Conservation (phyloP, 2,888 invertebrate genomes). For the Ormyrus labotus region DNA sequence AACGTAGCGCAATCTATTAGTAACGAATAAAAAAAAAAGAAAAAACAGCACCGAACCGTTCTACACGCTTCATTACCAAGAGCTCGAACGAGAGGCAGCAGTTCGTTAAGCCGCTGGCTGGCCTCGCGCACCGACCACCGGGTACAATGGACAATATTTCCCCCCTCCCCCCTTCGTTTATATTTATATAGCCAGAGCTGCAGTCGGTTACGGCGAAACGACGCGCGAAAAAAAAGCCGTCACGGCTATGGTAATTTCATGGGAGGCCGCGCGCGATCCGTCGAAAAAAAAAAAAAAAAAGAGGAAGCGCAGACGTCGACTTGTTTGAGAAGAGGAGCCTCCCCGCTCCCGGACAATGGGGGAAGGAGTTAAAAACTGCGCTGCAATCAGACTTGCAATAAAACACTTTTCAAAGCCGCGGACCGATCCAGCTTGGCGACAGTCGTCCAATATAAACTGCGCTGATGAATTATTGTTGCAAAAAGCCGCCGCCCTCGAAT, state of each 20-base stretch:
- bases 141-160: too few relatives aligned
- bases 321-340: neutral
- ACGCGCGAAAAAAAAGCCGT: neutral
- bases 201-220: neutral
- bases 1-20: too few relatives aligned
- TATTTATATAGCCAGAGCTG: neutral
- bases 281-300: constrained; percentile 3
- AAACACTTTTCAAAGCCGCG: constrained; percentile 65
- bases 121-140: too few relatives aligned
- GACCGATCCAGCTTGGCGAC: constrained; percentile 60
- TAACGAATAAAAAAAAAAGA: too few relatives aligned
- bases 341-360: neutral
- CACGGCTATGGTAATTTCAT: neutral
- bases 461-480: constrained; percentile 63
- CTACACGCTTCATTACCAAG: too few relatives aligned
- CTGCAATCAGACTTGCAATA: constrained; percentile 60
- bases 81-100: too few relatives aligned
- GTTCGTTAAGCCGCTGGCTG: too few relatives aligned
- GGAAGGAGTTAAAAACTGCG: constrained; percentile 43
- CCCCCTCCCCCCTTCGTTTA: too few relatives aligned
- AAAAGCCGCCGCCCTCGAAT: constrained; percentile 47
- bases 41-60: too few relatives aligned
- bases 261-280: neutral
- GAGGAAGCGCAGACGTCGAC: neutral
- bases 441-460: constrained; percentile 43